phyloP scores from a whole-genome alignment of 1,140 invertebrate species.

The Nasonia vitripennis region DNA sequence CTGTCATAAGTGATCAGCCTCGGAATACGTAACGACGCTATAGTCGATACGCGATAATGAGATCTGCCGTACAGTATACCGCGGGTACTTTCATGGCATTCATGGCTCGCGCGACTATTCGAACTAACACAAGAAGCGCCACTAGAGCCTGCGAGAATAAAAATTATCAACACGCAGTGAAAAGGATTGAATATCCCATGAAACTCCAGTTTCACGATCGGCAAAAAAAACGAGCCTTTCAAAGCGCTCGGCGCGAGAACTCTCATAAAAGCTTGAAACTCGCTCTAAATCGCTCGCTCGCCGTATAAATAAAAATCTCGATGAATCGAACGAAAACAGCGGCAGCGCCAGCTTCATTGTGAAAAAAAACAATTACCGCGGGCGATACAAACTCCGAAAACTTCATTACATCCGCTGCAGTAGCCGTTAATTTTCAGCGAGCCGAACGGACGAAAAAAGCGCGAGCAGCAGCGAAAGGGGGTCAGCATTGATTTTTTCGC shows the following conservation, averaged over 20 bases:
- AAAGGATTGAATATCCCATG: not conserved
- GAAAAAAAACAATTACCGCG: not conserved
- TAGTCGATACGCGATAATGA: not conserved
- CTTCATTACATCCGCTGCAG: not conserved
- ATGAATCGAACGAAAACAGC: not conserved
- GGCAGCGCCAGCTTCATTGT: no score
- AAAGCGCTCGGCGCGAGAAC: not conserved
- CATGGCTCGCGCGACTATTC: not conserved
- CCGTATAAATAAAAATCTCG: not conserved
- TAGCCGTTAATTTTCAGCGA: not conserved
- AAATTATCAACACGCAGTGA: not conserved
- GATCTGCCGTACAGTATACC: not conserved
- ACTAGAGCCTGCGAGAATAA: no score
- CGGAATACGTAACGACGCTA: not conserved
- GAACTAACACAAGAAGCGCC: no score
- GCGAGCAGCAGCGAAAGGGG: not conserved
- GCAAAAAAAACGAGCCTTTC: not conserved
- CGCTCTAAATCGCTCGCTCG: not conserved
- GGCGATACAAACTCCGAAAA: not conserved
- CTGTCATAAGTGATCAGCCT: not conserved
- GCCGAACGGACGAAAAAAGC: not conserved
- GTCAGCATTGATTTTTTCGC: conserved; percentile 39
- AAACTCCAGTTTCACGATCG: not conserved
- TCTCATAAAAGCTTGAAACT: conserved; percentile 13
- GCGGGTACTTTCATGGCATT: not conserved